Base-by-base conservation (phyloP, 2,888 invertebrate genomes). In the Cantharis rustica region DNA sequence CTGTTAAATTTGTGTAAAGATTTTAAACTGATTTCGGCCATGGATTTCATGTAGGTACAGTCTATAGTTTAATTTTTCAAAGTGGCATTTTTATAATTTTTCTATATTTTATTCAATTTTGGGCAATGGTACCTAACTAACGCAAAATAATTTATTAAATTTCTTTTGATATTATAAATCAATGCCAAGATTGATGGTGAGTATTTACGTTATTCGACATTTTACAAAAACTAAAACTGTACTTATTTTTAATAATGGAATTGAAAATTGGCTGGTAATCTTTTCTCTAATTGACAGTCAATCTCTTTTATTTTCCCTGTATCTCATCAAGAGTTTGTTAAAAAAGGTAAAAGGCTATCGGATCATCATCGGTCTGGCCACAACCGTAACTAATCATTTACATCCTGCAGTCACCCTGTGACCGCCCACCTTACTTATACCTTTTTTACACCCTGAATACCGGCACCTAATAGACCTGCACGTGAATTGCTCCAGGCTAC, bases 401-500 rank as follows among this genome's bases (percentile, higher is more conserved):
- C 86, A 86, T 87, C 86, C 86, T 86, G 86, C 85, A 78, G 71
- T 76, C 85, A 84, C 76, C 76, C 75, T 78, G 75, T 83, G 85
- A 85, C 86, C 86, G 85, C 85, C 85, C 84, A 83, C 81, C 84
- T 84, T 71, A 68, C 85, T 85, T 82, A 82, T 82, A 82, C 84
- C 84, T 85, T 86, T 85, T 86, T 86, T 86, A 85, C 85, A 85
- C 85, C 85, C 86, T 82, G 79, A 80, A 74, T 76, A 80, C 79
- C 78, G 75, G 72, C 77, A 72, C 76, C 72, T 77, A 77, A 77
- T 78, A 71, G 70, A 75, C 79, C 86, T 87, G 88, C 88, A 88
- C 88, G 88, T 88, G 88, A 88, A 86, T 86, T 82, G 87, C 88
- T 86, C 75, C 73, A 72, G 86, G 88, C 86, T 62, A 83, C 79